Evolutionary conservation across 2,113 vertebrate species (phyloP), one percentile per base, ranked within the genome.

Genomic region (Corythoichthys intestinalis): DNA sequence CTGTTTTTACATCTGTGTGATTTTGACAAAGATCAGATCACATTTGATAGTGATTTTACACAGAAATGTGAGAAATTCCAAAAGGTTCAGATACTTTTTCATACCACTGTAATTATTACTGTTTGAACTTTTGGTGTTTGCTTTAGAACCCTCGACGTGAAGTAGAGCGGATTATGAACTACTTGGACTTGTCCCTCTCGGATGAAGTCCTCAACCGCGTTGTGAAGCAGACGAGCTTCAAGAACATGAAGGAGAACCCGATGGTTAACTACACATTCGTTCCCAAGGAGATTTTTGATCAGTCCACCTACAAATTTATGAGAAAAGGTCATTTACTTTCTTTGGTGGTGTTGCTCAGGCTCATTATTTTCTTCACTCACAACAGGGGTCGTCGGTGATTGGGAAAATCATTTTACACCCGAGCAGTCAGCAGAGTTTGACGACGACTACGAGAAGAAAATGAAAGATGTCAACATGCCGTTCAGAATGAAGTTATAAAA

Each of bases 371-470:
- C 35, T 58, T 35, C 28, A 34, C 34, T 34, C 10, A 62, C 8
- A 47, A 34, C 76, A 97, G 94, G 94, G 53, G 80, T 78, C 65
- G 93, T 96, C 0, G 94, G 95, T 0, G 96, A 98, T 61, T 98
- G 95, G 95, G 92, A 82, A 83, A 95, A 94, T 68, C 76, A 96
- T 80, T 98, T 98, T 85, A 95, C 93, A 1, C 83, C 93, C 10
- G 90, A 93, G 74, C 93, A 96, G 76, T 90, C 87, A 44, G 78
- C 93, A 82, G 86, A 75, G 78, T 96, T 96, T 85, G 92, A 96
- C 69, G 89, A 89, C 67, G 83, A 95, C 72, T 97, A 94, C 4
- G 67, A 78, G 0, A 88, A 81, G 69, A 88, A 94, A 84, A 96
- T 98, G 94, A 88, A 87, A 2, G 91, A 67, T 0, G 86, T 84